Evolutionary conservation across 2,113 vertebrate genomes (phyloP).

Genomic region (Percopsis transmontana): DNA sequence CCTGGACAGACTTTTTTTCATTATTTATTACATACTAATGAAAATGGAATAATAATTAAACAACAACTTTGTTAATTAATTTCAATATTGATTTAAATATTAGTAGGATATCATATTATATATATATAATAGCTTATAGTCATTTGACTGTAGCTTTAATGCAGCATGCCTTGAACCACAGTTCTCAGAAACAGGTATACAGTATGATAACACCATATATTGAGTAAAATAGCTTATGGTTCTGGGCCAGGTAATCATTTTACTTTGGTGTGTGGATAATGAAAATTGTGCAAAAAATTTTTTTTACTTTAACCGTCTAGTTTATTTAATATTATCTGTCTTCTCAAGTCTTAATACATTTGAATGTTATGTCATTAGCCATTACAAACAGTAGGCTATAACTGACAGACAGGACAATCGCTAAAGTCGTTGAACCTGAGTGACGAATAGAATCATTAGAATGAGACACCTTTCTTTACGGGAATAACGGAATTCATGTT

Average conservation of each 20-base stretch:
- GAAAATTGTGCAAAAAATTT: constrained; percentile 28
- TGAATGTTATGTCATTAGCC: constrained; percentile 18
- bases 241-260: constrained; percentile 24
- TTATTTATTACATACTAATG: too few relatives aligned
- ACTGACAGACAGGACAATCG: too few relatives aligned
- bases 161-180: constrained; percentile 3
- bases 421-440: too few relatives aligned
- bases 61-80: too few relatives aligned
- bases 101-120: too few relatives aligned
- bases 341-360: constrained; percentile 8
- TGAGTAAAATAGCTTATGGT: constrained; percentile 36
- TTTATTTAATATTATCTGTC: constrained; percentile 11
- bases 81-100: too few relatives aligned
- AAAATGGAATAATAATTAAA: too few relatives aligned
- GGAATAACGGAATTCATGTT: not conserved
- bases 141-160: not conserved
- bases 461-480: constrained; percentile 18
- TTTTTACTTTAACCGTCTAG: constrained; percentile 10
- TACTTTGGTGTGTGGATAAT: constrained; percentile 34
- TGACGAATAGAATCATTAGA: constrained; percentile 55
- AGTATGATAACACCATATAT: constrained; percentile 20
- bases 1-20: too few relatives aligned
- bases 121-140: too few relatives aligned
- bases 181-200: constrained; percentile 1
- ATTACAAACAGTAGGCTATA: too few relatives aligned